Percentiles rank a stretch among this genome's conserved stretches.
Conservation (phyloP, 2,888 invertebrate species). For the Euplexia lucipara region DNA sequence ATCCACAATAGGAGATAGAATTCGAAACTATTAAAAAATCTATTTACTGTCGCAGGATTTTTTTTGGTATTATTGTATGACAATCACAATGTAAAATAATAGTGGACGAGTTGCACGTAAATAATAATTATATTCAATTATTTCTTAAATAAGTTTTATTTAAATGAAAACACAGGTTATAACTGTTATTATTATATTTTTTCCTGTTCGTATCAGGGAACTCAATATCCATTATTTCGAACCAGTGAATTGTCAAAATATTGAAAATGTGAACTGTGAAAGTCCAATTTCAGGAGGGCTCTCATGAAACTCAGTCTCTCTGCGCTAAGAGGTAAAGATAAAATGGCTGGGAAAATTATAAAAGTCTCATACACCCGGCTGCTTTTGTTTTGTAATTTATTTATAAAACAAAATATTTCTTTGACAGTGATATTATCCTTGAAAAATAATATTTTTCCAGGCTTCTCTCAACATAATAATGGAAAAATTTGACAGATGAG, state of each 20-base stretch:
- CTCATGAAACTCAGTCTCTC: conserved; percentile 7
- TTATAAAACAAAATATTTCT: neutral
- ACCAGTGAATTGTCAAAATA: conserved; percentile 69
- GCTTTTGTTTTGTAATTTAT: neutral
- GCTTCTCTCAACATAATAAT: neutral
- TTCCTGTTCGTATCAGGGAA: conserved; percentile 38
- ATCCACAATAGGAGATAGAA: too few relatives aligned
- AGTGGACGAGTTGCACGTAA: too few relatives aligned
- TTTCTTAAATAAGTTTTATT: neutral
- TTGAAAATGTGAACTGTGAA: conserved; percentile 42
- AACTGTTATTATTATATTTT: neutral
- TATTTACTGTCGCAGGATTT: too few relatives aligned
- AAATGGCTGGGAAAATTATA: conserved; percentile 36
- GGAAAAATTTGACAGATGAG: neutral
- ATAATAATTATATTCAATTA: neutral
- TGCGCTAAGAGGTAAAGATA: conserved; percentile 31
- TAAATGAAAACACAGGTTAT: neutral
- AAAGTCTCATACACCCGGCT: neutral
- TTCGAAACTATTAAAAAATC: too few relatives aligned
- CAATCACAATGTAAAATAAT: too few relatives aligned
- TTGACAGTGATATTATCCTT: neutral
- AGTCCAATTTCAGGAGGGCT: conserved; percentile 46
- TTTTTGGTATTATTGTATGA: too few relatives aligned
- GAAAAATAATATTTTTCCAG: too few relatives aligned
- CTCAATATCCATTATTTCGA: conserved; percentile 57